Percentiles rank a stretch among this genome's conserved stretches.
Conservation (phyloP, 1,140 invertebrate species). For the Trichomalopsis sarcophagae region DNA sequence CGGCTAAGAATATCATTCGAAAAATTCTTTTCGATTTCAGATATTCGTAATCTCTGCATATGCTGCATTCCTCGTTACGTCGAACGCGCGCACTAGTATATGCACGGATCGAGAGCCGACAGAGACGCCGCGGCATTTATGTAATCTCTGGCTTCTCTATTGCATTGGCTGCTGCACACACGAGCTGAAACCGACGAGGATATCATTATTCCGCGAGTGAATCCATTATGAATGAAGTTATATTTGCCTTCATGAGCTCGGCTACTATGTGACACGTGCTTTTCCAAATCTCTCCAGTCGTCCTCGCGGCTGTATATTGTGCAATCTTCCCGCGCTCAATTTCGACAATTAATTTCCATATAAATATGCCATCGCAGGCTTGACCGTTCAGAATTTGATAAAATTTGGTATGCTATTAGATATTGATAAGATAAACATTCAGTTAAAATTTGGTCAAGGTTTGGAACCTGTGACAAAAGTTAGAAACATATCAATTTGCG, state of each 20-base stretch:
- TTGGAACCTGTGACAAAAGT: too few species aligned
- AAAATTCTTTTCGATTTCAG: too few species aligned
- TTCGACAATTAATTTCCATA: neutral
- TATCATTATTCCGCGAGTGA: conserved; percentile 6
- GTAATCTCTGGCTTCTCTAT: neutral
- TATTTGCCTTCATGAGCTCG: neutral
- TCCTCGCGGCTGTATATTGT: neutral
- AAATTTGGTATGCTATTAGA: too few species aligned
- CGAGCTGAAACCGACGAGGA: neutral
- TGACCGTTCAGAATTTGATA: too few species aligned
- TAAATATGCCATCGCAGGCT: neutral
- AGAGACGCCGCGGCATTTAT: neutral
- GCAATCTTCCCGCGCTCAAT: neutral
- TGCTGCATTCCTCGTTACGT: neutral
- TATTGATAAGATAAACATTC: too few species aligned
- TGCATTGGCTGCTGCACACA: neutral
- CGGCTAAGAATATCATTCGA: too few species aligned
- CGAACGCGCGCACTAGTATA: too few species aligned
- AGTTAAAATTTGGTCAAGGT: too few species aligned
- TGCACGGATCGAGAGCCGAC: neutral
- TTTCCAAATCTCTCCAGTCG: neutral
- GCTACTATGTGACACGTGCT: neutral
- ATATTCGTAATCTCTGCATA: too few species aligned
- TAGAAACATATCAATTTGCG: too few species aligned
- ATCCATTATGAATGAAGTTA: conserved; percentile 20